Evolutionary conservation across 2,113 vertebrate genomes (phyloP).

Genomic region (Lanius ludovicianus): DNA sequence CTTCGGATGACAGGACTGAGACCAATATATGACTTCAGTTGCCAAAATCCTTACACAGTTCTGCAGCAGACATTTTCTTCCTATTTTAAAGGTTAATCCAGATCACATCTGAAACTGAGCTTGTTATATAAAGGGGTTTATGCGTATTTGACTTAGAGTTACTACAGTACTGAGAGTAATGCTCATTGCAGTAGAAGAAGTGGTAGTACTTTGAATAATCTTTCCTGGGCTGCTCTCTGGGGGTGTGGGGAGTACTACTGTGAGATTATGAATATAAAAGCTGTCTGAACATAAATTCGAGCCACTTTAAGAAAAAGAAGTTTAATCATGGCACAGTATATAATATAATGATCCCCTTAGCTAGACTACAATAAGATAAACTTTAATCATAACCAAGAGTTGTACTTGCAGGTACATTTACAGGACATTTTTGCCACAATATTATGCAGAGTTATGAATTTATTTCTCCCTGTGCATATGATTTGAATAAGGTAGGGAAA

Average conservation of each 20-base stretch:
- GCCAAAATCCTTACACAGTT: not conserved
- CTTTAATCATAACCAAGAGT: conserved; percentile 38
- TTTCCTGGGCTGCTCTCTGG: not conserved
- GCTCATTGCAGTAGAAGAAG: conserved; percentile 14
- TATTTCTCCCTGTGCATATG: not conserved
- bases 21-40: not conserved
- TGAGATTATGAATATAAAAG: not conserved
- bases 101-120: conserved; percentile 40
- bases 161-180: conserved; percentile 15
- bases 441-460: conserved; percentile 40
- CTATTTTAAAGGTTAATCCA: conserved; percentile 61
- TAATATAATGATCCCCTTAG: conserved; percentile 46
- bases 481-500: conserved; percentile 11
- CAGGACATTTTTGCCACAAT: conserved; percentile 26
- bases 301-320: not conserved
- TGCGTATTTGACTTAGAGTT: conserved; percentile 39
- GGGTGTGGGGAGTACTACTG: not conserved
- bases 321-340: not conserved
- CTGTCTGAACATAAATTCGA: not conserved
- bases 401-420: not conserved
- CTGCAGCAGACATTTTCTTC: not conserved
- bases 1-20: not conserved
- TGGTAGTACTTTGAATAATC: conserved; percentile 4
- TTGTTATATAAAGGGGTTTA: not conserved
- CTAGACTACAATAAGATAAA: conserved; percentile 40